Base-by-base conservation (phyloP, 2,797 vertebrate species). In the Hylomyscus alleni region DNA sequence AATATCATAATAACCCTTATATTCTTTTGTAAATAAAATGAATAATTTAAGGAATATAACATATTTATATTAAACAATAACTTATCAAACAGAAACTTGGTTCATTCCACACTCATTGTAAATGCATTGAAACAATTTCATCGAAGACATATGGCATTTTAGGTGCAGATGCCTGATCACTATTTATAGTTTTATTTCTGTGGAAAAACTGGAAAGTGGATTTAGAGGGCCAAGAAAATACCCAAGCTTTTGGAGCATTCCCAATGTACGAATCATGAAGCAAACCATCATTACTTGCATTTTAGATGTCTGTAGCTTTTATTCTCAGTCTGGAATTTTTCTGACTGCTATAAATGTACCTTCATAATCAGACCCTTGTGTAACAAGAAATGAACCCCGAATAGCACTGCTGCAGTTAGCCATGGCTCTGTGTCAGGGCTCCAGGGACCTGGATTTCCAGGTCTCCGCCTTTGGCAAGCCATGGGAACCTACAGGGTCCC, bases 221-320 rank as follows among this genome's bases (percentile, higher is more conserved):
- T 85, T 94, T 69, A 91, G 76, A 92, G 12, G 20, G 58, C 93
- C 69, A 91, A 96, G 92, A 87, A 94, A 76, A 85, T 76, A 94
- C 62, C 60, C 26, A 56, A 52, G 29, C 26, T 78, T 91, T 78
- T 89, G 95, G 72, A 93, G 24, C 6, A 47, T 56, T 65, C 50
- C 80, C 91, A 87, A 76, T 77, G 50, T 26, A 62, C 87, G 93
- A 93, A 92, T 86, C 81, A 75, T 22, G 29, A 69, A 44, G 8
- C 60, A 22, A 75, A 56, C 86, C 85, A 58, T 34, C 87, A 73
- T 80, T 94, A 87, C 87, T 93, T 87, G 81, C 12, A 85, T 56
- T 92, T 89, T 58, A 91, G 94, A 94, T 54, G 73, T 89, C 86
- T 94, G 83, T 73, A 87, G 73, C 34, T 94, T 95, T 96, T 91